Evolutionary conservation across 2,888 invertebrate genomes (phyloP).

Genomic region (Coleophora deauratella): DNA sequence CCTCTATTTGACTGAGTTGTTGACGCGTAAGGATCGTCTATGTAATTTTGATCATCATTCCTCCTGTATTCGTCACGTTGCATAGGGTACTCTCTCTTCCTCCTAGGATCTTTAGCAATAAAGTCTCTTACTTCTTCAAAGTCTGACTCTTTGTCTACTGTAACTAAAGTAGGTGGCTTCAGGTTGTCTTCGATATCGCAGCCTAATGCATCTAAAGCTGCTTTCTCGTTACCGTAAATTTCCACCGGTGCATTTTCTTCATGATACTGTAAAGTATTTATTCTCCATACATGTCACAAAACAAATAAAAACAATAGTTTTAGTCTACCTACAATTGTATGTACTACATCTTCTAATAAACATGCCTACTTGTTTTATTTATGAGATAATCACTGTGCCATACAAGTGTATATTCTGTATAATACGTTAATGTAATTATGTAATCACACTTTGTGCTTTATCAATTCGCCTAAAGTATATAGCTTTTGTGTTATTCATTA

Average conservation of each 20-base stretch:
- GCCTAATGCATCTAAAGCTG: constrained; percentile 63
- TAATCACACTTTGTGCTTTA: too few species aligned
- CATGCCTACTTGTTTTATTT: too few species aligned
- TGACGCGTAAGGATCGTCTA: constrained; percentile 37
- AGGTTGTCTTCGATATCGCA: constrained; percentile 45
- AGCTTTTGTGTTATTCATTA: too few species aligned
- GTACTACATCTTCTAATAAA: too few species aligned
- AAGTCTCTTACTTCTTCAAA: constrained; percentile 55
- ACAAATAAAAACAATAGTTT: too few species aligned
- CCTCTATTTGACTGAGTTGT: constrained; percentile 32
- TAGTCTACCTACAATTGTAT: too few species aligned
- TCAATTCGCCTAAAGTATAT: too few species aligned
- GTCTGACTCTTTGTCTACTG: constrained; percentile 42
- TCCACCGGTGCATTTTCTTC: constrained; percentile 75
- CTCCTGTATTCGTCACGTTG: constrained; percentile 57
- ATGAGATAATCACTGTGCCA: too few species aligned
- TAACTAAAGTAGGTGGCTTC: constrained; percentile 37
- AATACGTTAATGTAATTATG: too few species aligned
- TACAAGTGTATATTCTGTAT: too few species aligned
- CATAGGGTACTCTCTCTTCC: constrained; percentile 54
- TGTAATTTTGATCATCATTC: constrained; percentile 26
- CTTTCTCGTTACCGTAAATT: constrained; percentile 62
- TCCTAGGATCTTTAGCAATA: constrained; percentile 42
- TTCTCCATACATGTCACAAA: too few species aligned
- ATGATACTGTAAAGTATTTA: constrained; percentile 71